Conservation (phyloP, 2,113 vertebrate genomes). For the Bambusicola thoracicus region DNA sequence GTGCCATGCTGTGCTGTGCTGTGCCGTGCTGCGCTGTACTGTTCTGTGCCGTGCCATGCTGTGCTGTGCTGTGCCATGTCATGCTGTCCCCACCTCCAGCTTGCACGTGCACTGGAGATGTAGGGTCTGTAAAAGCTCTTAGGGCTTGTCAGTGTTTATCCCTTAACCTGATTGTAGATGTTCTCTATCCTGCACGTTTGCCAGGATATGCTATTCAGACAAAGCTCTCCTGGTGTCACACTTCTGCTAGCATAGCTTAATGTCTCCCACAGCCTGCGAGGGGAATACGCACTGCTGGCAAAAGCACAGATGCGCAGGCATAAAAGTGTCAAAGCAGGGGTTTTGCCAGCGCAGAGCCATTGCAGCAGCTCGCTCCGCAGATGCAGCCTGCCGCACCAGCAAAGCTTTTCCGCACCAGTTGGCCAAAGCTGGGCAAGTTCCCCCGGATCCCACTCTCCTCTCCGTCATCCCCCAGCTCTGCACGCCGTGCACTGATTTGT, state of each 20-base stretch:
- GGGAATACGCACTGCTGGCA: not conserved
- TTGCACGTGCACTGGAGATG: not conserved
- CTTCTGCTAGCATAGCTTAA: slow-evolving; percentile 42
- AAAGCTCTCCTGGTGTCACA: slow-evolving; percentile 57
- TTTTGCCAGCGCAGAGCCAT: not conserved
- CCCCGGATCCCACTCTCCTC: not conserved
- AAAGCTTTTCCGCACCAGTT: accelerated
- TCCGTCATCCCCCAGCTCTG: not conserved
- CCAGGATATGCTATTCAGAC: slow-evolving; percentile 45
- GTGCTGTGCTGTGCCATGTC: too few relatives aligned
- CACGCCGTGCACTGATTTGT: not conserved
- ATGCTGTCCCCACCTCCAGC: not conserved
- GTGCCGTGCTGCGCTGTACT: too few relatives aligned
- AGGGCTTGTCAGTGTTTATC: slow-evolving; percentile 33
- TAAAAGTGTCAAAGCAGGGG: slow-evolving; percentile 5
- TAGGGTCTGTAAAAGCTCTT: not conserved
- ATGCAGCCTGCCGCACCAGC: not conserved
- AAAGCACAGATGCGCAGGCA: not conserved
- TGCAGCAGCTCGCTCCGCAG: accelerated
- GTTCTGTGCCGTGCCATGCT: too few relatives aligned
- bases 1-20: too few relatives aligned
- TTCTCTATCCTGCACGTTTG: slow-evolving; percentile 56
- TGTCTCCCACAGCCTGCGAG: slow-evolving; percentile 4
- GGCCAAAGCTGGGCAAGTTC: not conserved
- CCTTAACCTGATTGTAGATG: slow-evolving; percentile 51